These are phyloP conservation scores for Eremophila alpestris DNA, from an alignment of 2,797 vertebrate genomes.

Conservation along the genomic window DNA sequence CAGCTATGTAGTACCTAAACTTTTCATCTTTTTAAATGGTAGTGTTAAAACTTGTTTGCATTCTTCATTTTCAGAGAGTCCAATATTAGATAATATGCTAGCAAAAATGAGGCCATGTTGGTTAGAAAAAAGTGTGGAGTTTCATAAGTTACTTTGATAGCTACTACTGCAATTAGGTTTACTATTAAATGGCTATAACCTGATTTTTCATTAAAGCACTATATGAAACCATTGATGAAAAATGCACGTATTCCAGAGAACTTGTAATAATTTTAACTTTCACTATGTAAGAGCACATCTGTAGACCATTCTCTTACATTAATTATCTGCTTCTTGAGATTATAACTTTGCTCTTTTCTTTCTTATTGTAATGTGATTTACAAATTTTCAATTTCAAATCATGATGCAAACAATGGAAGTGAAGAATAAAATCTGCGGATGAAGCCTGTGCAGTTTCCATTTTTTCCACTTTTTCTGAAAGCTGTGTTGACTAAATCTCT, in stretches of 20 bases:
- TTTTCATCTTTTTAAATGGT: background rate
- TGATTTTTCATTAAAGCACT: background rate
- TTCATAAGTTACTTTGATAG: background rate
- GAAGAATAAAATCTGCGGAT: conserved; percentile 27
- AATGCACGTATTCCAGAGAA: background rate
- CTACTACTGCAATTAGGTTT: background rate
- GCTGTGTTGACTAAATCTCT: background rate
- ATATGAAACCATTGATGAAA: background rate
- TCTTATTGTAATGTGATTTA: conserved; percentile 30
- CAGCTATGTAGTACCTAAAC: background rate
- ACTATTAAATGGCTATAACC: background rate
- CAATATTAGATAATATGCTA: background rate
- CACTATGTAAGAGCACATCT: background rate
- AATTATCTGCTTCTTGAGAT: conserved; percentile 41
- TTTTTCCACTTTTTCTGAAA: background rate
- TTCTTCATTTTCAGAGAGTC: background rate
- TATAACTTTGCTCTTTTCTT: conserved; percentile 59
- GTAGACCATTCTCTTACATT: conserved; percentile 35
- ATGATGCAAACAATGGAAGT: conserved; percentile 7
- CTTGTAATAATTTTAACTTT: conserved; percentile 24
- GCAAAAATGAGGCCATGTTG: background rate
- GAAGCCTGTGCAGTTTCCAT: background rate
- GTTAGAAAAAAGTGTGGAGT: background rate
- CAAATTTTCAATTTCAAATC: conserved; percentile 31
- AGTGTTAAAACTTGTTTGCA: background rate